Evolutionary conservation across 2,888 invertebrate species (phyloP).

Genomic region (Linyphia triangularis): DNA sequence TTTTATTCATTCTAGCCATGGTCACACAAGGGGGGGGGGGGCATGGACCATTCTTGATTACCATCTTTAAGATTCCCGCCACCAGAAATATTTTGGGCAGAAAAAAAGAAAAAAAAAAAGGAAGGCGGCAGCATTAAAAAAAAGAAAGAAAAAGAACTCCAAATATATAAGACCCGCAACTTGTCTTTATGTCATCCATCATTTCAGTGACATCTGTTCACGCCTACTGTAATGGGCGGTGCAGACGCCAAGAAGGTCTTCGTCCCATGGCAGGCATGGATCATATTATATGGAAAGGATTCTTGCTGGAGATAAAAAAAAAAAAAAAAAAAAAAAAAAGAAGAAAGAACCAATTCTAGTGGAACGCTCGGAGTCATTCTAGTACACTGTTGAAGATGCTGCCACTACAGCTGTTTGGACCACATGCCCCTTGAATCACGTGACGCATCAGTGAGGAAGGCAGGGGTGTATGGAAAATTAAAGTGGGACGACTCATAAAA

Average conservation of each 20-base stretch:
- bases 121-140: background rate
- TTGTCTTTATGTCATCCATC: constrained; percentile 73
- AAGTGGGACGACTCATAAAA: background rate
- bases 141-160: background rate
- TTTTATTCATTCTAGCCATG: background rate
- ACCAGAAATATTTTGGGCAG: constrained; percentile 65
- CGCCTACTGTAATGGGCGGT: constrained; percentile 63
- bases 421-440: constrained; percentile 6
- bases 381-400: constrained; percentile 38
- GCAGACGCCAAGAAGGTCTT: constrained; percentile 20
- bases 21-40: too few relatives aligned
- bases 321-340: too few relatives aligned
- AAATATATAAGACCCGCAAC: constrained; percentile 39
- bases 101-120: background rate
- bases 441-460: constrained; percentile 15
- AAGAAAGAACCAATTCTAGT: constrained; percentile 5
- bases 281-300: background rate
- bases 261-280: constrained; percentile 13
- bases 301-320: too few relatives aligned
- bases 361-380: constrained; percentile 48
- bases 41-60: constrained; percentile 44
- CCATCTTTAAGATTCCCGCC: constrained; percentile 62
- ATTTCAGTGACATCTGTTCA: constrained; percentile 54
- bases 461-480: background rate
- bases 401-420: background rate